Percentiles rank a stretch among this genome's conserved stretches.
Conservation (phyloP, 2,888 invertebrate species). For the Pristionchus maxplancki region DNA sequence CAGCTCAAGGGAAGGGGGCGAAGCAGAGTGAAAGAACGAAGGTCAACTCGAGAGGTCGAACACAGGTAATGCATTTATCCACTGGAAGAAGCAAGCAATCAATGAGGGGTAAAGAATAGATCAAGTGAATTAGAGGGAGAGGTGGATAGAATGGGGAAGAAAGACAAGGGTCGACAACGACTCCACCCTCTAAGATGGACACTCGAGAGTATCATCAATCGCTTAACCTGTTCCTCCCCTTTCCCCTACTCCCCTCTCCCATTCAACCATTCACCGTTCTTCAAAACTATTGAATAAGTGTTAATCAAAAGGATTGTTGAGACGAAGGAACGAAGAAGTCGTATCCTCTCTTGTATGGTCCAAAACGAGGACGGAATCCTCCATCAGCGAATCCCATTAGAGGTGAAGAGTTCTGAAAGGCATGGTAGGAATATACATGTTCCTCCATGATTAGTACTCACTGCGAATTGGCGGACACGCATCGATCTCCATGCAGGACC, state of each 20-base stretch:
- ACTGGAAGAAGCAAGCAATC: conserved; percentile 8
- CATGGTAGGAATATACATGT: neutral
- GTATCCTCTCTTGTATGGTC: conserved; percentile 30
- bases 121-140: neutral
- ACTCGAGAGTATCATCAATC: conserved; percentile 37
- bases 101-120: neutral
- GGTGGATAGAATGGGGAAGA: neutral
- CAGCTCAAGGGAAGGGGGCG: neutral
- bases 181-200: conserved; percentile 46
- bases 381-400: conserved; percentile 39
- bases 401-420: conserved; percentile 37
- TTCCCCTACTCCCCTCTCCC: neutral
- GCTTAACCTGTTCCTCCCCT: conserved; percentile 40
- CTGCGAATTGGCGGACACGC: conserved; percentile 42
- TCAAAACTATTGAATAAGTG: neutral
- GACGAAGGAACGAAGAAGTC: conserved; percentile 15
- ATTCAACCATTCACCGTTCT: neutral
- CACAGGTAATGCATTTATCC: conserved; percentile 39
- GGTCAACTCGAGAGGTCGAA: conserved; percentile 39
- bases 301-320: neutral
- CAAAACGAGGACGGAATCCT: conserved; percentile 43
- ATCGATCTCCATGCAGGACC: conserved; percentile 48
- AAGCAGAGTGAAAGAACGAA: conserved; percentile 39
- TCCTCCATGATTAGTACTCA: neutral
- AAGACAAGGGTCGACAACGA: neutral